Evolutionary conservation across 92 coral and sea anemone species (phyloP).

Genomic region (Siderastrea radians): DNA sequence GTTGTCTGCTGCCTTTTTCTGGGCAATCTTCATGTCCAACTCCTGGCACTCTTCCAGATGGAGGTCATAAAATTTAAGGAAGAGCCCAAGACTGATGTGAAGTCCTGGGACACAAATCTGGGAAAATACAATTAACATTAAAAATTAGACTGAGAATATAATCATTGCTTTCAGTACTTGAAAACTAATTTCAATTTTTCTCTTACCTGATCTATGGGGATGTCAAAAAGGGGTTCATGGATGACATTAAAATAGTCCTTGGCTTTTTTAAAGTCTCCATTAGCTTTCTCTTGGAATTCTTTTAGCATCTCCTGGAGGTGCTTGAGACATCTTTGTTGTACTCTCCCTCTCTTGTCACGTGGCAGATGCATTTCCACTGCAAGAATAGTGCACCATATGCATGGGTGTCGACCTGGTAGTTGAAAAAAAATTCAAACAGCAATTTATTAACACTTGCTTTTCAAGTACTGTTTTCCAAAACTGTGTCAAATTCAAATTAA

Average conservation of each 20-base stretch:
- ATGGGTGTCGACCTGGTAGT: constrained; percentile 22
- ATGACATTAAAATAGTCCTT: constrained; percentile 32
- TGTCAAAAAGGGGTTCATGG: constrained; percentile 41
- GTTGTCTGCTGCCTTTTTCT: not conserved
- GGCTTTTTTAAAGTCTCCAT: constrained; percentile 26
- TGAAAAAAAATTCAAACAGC: too few species aligned
- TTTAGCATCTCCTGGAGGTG: not conserved
- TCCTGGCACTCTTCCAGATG: constrained; percentile 15
- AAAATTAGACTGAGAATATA: not conserved
- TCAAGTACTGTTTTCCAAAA: too few species aligned
- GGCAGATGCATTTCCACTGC: constrained; percentile 24
- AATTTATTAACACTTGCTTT: too few species aligned
- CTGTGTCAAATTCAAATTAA: too few species aligned
- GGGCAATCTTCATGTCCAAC: constrained; percentile 11
- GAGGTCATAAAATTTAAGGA: constrained; percentile 7
- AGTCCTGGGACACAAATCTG: constrained; percentile 26
- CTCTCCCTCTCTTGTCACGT: not conserved
- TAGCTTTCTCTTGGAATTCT: constrained; percentile 7
- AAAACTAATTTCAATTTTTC: too few species aligned
- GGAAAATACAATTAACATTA: not conserved
- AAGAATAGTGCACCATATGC: constrained; percentile 13
- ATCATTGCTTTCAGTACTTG: not conserved
- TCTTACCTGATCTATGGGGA: constrained; percentile 34
- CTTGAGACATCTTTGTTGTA: not conserved
- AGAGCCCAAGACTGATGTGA: constrained; percentile 31